Base-by-base conservation (phyloP, 2,113 vertebrate genomes). In the Glaucidium brasilianum region DNA sequence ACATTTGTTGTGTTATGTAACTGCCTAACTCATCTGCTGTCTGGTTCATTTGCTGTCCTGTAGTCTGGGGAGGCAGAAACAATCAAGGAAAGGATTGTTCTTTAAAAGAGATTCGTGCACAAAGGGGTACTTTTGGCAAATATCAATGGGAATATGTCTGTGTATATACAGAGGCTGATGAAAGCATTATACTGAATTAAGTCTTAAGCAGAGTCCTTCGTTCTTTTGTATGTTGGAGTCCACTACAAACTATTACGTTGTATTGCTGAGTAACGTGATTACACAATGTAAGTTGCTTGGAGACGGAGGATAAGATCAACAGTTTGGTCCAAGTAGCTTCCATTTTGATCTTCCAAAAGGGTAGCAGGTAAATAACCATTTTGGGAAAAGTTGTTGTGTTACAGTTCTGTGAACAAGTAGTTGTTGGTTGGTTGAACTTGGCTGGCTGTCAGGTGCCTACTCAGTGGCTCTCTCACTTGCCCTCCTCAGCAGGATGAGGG, bases 381-480 rank as follows among this genome's bases (percentile, higher is more conserved):
- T 85, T 50, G 18, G 7, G 13, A 17, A 5, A 74, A 41, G 5
- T n/a, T 76, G 11, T 34, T 77, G 11, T 2, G 1, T 41, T 85
- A 21, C 22, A 74, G 15, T 43, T 79, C 18, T 52, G 0, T 6
- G 6, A 34, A 19, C 21, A 10, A 12, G 7, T 60, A 52, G 15
- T 30, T 52, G 10, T 45, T 45, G 23, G 5, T 20, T 79, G 14
- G 14, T 68, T 80, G 34, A 52, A n/a, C 10, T 75, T 78, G 10
- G 26, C 12, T 85, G 47, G 15, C 22, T 90, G 26, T 13, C 5
- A 17, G 9, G 1, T 26, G 15, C 8, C 21, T 4, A 39, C 15
- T 4, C 23, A 56, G 26, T 13, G 11, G 4, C 3, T 47, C 11
- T 56, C 12, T 55, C 8, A 4, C 0, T 7, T 8, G 5, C 7